Evolutionary conservation across 1,140 invertebrate species (phyloP), one percentile per base, ranked within the genome.

Genomic region (Scaptodrosophila lebanonensis): DNA sequence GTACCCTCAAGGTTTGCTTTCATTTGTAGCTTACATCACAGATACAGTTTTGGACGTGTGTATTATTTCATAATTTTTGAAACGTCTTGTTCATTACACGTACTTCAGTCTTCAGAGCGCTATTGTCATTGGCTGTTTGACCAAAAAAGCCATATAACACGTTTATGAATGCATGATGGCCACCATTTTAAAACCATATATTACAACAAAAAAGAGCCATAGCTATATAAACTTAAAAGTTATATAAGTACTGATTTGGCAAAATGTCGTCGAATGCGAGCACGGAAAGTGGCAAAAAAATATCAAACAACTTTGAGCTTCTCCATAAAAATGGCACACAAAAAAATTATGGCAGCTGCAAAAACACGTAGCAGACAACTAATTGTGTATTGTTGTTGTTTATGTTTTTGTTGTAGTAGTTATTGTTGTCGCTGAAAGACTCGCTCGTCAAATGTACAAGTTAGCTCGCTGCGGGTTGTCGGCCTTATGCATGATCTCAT

Each of bases 171-270:
- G 9, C 56, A 57, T 15, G n/a, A 36, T 43, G 32, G 42, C 73
- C 73, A 82, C 73, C 73, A 79, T 79, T 79, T 79, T 79, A 60
- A 47, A 18, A 48, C 40, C 47, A 47, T 59, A 67, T 67, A 53
- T 57, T 52, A 51, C 53, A 66, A 63, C 42, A 49, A 49, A 17
- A 29, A n/a, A 29, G 22, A n/a, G n/a, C n/a, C n/a, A n/a, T n/a
- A n/a, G n/a, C n/a, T n/a, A n/a, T n/a, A n/a, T n/a, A n/a, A n/a
- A n/a, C n/a, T n/a, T n/a, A n/a, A n/a, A n/a, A 25, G 22, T 25
- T 25, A 25, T 25, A 25, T 25, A 25, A 25, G 8, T 4, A 4
- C 3, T 4, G 3, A 25, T 25, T 25, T 25, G 22, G 22, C 22
- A 25, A n/a, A n/a, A n/a, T n/a, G n/a, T n/a, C n/a, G n/a, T n/a